Evolutionary conservation across 2,888 invertebrate genomes (phyloP).

Genomic region (Lottia scabra): DNA sequence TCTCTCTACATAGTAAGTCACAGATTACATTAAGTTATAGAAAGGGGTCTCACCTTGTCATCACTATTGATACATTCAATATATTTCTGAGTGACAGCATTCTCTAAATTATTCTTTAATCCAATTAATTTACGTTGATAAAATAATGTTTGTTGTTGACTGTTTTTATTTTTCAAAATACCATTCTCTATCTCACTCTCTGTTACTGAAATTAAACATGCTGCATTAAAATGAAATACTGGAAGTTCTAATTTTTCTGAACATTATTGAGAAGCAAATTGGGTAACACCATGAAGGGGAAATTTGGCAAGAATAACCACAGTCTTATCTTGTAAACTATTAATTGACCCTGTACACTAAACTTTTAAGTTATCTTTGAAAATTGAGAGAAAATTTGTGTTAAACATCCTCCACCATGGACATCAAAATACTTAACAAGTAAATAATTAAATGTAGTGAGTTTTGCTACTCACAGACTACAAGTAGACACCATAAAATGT

Average conservation of each 20-base stretch:
- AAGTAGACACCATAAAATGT: neutral
- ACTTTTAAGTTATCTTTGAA: too few relatives aligned
- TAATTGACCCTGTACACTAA: neutral
- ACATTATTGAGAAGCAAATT: too few relatives aligned
- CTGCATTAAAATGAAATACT: too few relatives aligned
- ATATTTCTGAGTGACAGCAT: constrained; percentile 40
- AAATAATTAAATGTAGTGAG: too few relatives aligned
- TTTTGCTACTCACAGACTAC: too few relatives aligned
- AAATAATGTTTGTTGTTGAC: constrained; percentile 40
- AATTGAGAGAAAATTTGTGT: too few relatives aligned
- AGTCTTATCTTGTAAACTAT: neutral
- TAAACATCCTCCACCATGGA: too few relatives aligned
- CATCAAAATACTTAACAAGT: too few relatives aligned
- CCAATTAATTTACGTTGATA: constrained; percentile 47
- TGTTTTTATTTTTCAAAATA: constrained; percentile 42
- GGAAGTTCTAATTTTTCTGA: too few relatives aligned
- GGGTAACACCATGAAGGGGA: neutral
- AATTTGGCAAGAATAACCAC: too few relatives aligned
- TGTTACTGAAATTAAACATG: constrained; percentile 50
- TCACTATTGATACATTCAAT: constrained; percentile 41
- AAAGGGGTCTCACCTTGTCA: constrained; percentile 37
- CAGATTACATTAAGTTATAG: too few relatives aligned
- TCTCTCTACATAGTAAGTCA: too few relatives aligned
- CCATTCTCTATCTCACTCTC: constrained; percentile 59
- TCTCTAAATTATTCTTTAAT: constrained; percentile 30